Percentiles rank a stretch among this genome's conserved stretches.
phyloP scores from a whole-genome alignment of 2,113 vertebrate genomes.

The Butastur rufipennis region DNA sequence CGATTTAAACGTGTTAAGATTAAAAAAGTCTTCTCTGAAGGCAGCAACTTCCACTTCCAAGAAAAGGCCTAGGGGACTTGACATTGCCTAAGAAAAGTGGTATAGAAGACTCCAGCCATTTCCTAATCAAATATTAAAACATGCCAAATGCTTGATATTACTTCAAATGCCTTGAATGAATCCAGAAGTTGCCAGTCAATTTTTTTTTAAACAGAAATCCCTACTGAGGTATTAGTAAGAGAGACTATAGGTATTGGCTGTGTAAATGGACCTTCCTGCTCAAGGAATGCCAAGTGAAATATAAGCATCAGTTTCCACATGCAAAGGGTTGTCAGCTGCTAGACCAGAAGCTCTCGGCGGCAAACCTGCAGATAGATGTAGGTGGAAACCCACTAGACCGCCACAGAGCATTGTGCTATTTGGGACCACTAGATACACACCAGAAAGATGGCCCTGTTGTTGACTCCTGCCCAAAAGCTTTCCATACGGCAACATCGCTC shows the following conservation, averaged over 20 bases:
- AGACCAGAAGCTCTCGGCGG: neutral
- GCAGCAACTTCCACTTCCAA: neutral
- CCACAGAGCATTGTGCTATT: fast-evolving
- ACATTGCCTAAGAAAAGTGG: neutral
- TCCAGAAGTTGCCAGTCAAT: neutral
- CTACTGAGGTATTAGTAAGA: neutral
- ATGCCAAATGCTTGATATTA: neutral
- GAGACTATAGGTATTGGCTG: neutral
- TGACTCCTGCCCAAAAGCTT: neutral
- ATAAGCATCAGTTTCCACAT: neutral
- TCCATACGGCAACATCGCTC: neutral
- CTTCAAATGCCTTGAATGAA: neutral
- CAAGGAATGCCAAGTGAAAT: neutral
- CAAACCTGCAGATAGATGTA: neutral
- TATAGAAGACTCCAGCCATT: neutral
- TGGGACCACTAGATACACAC: neutral
- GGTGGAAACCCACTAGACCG: neutral
- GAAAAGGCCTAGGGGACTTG: neutral
- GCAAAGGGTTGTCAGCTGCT: neutral
- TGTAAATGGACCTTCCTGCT: neutral
- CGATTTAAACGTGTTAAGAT: neutral
- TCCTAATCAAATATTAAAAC: neutral
- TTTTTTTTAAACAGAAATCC: neutral
- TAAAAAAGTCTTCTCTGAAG: neutral
- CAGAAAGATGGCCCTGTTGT: neutral